phyloP scores from a whole-genome alignment of 92 coral and sea anemone species.

The Umimayanthus chanpuru region DNA sequence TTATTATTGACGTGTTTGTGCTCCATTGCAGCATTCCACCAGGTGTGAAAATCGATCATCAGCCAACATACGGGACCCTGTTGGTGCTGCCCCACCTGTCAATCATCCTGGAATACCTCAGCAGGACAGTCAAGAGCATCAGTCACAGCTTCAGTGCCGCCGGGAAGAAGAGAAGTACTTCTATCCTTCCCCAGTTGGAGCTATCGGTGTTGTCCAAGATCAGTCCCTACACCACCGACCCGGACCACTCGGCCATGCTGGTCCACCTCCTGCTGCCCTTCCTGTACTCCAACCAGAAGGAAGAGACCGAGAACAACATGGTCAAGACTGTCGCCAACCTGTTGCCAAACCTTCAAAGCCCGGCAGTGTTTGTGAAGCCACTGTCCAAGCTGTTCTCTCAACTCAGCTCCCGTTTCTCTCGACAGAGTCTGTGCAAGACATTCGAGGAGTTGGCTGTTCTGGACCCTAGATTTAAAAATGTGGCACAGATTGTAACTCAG shows the following conservation, averaged over 20 bases:
- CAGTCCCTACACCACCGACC: constrained; percentile 82
- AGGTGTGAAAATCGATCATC: constrained; percentile 2
- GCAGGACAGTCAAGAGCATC: constrained; percentile 68
- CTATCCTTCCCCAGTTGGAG: constrained; percentile 80
- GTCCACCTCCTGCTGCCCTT: constrained; percentile 75
- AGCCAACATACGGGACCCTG: constrained; percentile 59
- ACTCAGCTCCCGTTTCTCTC: constrained; percentile 73
- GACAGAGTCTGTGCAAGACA: constrained; percentile 79
- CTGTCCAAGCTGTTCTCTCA: constrained; percentile 83
- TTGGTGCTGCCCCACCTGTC: constrained; percentile 79
- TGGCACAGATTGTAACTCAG: constrained; percentile 54
- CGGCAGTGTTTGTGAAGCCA: constrained; percentile 60
- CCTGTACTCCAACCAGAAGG: constrained; percentile 67
- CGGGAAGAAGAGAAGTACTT: constrained; percentile 57
- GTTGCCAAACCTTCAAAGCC: constrained; percentile 67
- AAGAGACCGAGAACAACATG: constrained; percentile 75
- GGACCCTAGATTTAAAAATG: constrained; percentile 58
- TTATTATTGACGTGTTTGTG: neutral
- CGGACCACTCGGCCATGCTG: constrained; percentile 73
- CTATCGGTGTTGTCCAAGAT: constrained; percentile 90
- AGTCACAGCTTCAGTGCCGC: constrained; percentile 55
- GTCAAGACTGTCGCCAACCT: constrained; percentile 72
- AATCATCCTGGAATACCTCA: constrained; percentile 70
- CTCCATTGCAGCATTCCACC: constrained; percentile 31
- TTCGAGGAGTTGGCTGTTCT: constrained; percentile 69